Evolutionary conservation across 2,797 vertebrate genomes (phyloP).

Genomic region (Gadopsis marmoratus): DNA sequence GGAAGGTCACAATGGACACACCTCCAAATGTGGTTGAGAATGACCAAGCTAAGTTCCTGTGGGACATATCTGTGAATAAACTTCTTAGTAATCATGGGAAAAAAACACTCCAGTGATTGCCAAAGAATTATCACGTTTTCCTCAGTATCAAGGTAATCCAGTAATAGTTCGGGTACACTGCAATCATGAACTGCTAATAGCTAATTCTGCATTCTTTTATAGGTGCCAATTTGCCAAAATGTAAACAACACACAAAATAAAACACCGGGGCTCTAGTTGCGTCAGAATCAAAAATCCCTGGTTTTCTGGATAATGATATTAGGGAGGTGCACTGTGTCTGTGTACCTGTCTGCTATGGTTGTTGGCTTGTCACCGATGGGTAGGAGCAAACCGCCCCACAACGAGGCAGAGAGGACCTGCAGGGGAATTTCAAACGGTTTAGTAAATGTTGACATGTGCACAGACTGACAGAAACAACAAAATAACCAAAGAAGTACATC

Average conservation of each 20-base stretch:
- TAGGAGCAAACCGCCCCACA: conserved; percentile 96
- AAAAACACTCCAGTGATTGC: not conserved
- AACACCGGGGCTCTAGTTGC: no score
- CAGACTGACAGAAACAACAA: not conserved
- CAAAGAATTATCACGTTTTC: not conserved
- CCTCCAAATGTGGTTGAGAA: no score
- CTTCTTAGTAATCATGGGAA: not conserved
- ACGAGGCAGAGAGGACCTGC: conserved; percentile 92
- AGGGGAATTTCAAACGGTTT: conserved; percentile 5
- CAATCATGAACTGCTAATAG: not conserved
- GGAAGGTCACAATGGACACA: no score
- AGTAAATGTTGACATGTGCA: not conserved
- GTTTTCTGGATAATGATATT: not conserved
- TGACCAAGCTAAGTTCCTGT: no score
- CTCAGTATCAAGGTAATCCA: conserved; percentile 2
- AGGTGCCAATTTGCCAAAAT: not conserved
- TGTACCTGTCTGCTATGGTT: conserved; percentile 94
- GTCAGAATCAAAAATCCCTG: not conserved
- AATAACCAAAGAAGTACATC: not conserved
- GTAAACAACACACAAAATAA: no score
- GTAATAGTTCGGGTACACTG: not conserved
- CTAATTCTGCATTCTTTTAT: not conserved
- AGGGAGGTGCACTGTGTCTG: not conserved
- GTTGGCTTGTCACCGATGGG: conserved; percentile 92
- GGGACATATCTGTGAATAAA: not conserved